Base-by-base conservation (phyloP, 2,797 vertebrate species). In the Enteromius afrohamiltoni region DNA sequence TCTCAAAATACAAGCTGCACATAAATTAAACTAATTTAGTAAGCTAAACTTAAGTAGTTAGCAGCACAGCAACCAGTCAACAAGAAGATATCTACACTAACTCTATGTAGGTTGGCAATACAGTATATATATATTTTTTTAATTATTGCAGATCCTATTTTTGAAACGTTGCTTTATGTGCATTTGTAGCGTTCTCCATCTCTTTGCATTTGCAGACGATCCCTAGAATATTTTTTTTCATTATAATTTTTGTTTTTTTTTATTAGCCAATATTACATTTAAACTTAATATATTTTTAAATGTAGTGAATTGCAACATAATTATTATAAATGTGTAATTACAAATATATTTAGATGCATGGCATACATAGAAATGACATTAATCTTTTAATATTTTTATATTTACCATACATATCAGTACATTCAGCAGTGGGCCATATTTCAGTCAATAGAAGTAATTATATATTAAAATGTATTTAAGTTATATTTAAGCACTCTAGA, bases 1-100 rank as follows among this genome's bases (percentile, higher is more conserved):
- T 65, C 60, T 76, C 37, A 76, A 60, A 14, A 10, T 76, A 53
- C 47, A 34, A 60, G 31, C 53, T 76, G 40, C 53, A 76, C 21
- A 76, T 26, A 26, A 76, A 76, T 58, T 5, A 55, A 74, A 31
- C 19, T n/a, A 6, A 58, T 40, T 76, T 23, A 26, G 51, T 40
- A 60, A 76, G 34, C n/a, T 55, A 31, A 16, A 73, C 45, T 47
- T 26, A 70, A n/a, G 29, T 74, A n/a, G 47, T 53, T n/a, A 53
- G 19, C 29, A 31, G 47, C 42, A 19, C 26, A 71, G 10, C 69
- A 31, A 49, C 16, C 45, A 74, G 53, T 21, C 19, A 55, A 14
- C 71, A 37, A 74, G 10, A 2, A 74, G 49, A 19, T 37, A 55
- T 14, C 21, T 53, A 55, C 51, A 55, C 21, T 16, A 19, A 34